These are phyloP conservation scores for Eleutherodactylus coqui DNA, from an alignment of 2,797 vertebrate species.

Conservation along the genomic window DNA sequence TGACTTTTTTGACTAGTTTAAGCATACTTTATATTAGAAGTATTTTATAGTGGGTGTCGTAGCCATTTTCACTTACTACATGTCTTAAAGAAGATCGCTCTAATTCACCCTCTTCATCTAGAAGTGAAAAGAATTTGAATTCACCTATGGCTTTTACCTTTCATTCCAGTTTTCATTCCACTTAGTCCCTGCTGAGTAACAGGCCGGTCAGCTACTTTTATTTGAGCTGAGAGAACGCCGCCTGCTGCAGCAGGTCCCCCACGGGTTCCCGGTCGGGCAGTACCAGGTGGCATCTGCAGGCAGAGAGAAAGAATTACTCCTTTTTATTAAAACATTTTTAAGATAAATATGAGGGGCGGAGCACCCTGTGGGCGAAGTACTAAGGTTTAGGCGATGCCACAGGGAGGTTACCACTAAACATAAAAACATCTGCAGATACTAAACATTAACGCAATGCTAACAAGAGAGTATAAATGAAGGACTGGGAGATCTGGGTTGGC, in stretches of 20 bases:
- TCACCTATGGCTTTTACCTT: slow-evolving; percentile 78
- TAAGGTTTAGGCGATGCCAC: neutral
- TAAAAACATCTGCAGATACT: too few relatives aligned
- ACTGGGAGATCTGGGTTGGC: too few relatives aligned
- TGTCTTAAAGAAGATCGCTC: neutral
- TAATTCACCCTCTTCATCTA: neutral
- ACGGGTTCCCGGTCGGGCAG: slow-evolving; percentile 83
- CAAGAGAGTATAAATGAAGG: too few relatives aligned
- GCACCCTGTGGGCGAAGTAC: neutral
- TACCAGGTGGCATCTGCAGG: slow-evolving; percentile 84
- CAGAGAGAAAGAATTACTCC: slow-evolving; percentile 16
- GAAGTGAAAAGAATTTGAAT: neutral
- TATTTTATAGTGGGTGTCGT: too few relatives aligned
- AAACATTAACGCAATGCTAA: too few relatives aligned
- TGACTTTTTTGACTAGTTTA: too few relatives aligned
- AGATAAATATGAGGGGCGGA: neutral
- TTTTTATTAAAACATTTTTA: neutral
- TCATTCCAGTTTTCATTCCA: slow-evolving; percentile 94
- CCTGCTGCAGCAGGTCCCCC: slow-evolving; percentile 73
- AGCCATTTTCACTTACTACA: neutral
- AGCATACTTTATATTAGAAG: too few relatives aligned
- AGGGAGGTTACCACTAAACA: too few relatives aligned
- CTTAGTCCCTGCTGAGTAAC: slow-evolving; percentile 97
- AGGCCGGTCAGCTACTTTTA: slow-evolving; percentile 93
- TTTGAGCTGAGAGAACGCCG: slow-evolving; percentile 88